Base-by-base conservation (phyloP, 1,140 invertebrate species). In the Diprion similis region DNA sequence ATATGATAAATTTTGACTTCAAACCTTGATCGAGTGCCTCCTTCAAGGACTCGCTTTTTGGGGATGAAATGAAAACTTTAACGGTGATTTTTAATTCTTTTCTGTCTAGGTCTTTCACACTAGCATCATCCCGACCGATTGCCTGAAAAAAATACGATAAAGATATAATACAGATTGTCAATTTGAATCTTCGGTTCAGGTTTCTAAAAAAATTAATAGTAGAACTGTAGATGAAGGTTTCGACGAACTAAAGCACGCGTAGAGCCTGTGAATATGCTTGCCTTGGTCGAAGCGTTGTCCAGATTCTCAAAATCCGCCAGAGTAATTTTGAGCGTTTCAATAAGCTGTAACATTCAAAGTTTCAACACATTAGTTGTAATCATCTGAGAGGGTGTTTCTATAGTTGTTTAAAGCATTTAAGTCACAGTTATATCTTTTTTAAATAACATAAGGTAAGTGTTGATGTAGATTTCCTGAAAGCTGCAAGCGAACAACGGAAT, bases 311-410 rank as follows among this genome's bases (percentile, higher is more conserved):
- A 90, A 80, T 91, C 89, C 66, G 88, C 89, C 37, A 92, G 78
- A 1, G 92, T 91, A 17, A 92, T 89, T 81, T 92, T 92, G n/a
- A 95, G 88, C 74, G 93, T 92, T 82, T 95, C 93, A 70, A 91
- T 89, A 67, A 95, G 79, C 94, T 95, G 84, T 76, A 90, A 91
- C 78, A 70, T 75, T 79, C 76, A 66, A 74, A 73, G 69, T 78
- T 65, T 66, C 70, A 70, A 68, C 11, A 70, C 66, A 51, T 70
- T 15, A 46, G 46, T 67, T 18, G 2, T 37, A 6, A 37, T 37
- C 1, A 2, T 37, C 6, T 6, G 24, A 37, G 24, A 37, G 6
- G 24, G 24, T 3, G 24, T 37, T 37, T 6, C 6, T 1, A 37
- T 37, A 37, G 24, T 37, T 1, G 24, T 6, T 37, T 37, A 37